Evolutionary conservation across 2,113 vertebrate species (phyloP).

Genomic region (Thamnophis sirtalis): DNA sequence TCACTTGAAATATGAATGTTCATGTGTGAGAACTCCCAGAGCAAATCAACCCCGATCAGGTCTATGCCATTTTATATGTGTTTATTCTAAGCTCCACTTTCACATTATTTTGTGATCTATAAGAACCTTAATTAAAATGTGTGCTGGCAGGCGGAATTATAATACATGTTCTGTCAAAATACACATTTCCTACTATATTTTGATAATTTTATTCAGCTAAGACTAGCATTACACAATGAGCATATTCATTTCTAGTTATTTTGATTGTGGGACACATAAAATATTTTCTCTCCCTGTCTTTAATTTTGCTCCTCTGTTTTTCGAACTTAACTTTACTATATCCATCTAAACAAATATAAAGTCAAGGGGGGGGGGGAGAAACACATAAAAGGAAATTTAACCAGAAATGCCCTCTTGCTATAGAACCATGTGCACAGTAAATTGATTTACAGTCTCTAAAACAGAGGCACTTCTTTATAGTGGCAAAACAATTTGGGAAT

Average conservation of each 20-base stretch:
- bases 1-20: background rate
- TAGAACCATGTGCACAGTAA: background rate
- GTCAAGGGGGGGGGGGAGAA: background rate
- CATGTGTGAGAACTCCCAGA: background rate
- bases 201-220: background rate
- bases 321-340: background rate
- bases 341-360: background rate
- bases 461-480: background rate
- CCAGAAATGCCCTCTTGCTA: background rate
- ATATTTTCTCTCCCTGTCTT: background rate
- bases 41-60: background rate
- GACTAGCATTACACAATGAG: background rate
- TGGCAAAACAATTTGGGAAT: background rate
- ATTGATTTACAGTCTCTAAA: background rate
- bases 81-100: background rate
- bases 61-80: background rate
- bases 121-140: background rate
- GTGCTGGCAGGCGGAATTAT: background rate
- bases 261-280: background rate
- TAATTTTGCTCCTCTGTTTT: background rate
- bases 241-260: background rate
- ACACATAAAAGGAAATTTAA: background rate
- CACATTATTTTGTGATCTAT: background rate
- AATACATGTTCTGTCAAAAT: background rate
- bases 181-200: background rate